Evolutionary conservation across 2,888 invertebrate species (phyloP).

Genomic region (Drosophila glabriapex): DNA sequence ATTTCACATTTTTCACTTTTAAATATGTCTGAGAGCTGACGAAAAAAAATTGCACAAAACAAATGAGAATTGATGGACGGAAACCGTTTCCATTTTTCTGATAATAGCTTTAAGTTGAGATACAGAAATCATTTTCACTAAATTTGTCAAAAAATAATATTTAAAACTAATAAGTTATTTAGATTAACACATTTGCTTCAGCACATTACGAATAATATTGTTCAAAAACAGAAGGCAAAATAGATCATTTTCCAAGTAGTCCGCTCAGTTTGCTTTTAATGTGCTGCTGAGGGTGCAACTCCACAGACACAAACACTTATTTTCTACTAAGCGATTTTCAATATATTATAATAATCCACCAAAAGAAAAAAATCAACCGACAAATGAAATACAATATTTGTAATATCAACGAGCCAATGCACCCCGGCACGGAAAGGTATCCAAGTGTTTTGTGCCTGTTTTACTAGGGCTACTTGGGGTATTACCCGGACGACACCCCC

Average conservation of each 20-base stretch:
- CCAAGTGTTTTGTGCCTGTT: slow-evolving; percentile 12
- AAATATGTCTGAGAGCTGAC: slow-evolving; percentile 50
- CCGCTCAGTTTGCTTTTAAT: slow-evolving; percentile 16
- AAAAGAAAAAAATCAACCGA: slow-evolving; percentile 62
- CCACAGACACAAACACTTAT: slow-evolving; percentile 64
- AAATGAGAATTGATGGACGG: slow-evolving; percentile 14
- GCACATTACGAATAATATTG: neutral
- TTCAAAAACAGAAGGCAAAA: neutral
- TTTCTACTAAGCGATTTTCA: slow-evolving; percentile 74
- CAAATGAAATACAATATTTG: slow-evolving; percentile 72
- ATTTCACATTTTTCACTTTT: slow-evolving; percentile 69
- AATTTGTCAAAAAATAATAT: neutral
- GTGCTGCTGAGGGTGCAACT: slow-evolving; percentile 21
- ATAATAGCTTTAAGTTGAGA: neutral
- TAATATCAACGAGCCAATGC: slow-evolving; percentile 48
- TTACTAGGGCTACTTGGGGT: slow-evolving; percentile 65
- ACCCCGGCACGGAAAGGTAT: slow-evolving; percentile 21
- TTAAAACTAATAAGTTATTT: neutral
- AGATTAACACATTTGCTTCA: neutral
- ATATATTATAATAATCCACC: slow-evolving; percentile 81
- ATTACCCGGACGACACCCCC: neutral
- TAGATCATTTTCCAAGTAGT: neutral
- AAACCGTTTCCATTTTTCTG: neutral
- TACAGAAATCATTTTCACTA: neutral
- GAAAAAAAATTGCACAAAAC: slow-evolving; percentile 28